phyloP scores from a whole-genome alignment of 2,113 vertebrate genomes.

The Plecturocebus donacophilus region DNA sequence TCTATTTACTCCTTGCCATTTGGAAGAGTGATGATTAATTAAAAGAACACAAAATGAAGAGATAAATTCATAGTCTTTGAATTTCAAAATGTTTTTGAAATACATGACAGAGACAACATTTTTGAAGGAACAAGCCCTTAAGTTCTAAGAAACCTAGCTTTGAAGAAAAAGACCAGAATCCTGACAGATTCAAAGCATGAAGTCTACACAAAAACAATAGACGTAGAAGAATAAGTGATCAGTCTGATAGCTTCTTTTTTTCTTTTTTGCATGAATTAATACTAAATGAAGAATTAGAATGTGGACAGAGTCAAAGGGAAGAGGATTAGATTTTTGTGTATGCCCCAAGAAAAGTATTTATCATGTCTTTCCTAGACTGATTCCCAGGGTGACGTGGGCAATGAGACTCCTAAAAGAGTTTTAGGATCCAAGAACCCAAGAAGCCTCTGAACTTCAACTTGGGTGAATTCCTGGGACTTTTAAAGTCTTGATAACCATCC shows the following conservation, averaged over 20 bases:
- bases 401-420: not conserved
- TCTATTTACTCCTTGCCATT: not conserved
- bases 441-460: not conserved
- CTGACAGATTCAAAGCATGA: not conserved
- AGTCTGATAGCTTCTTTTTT: not conserved
- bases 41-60: not conserved
- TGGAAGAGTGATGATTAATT: not conserved
- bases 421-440: not conserved
- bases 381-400: not conserved
- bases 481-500: not conserved
- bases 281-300: not conserved
- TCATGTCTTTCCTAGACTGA: not conserved
- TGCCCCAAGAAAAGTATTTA: not conserved
- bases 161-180: conserved; percentile 6
- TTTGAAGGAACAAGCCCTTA: not conserved
- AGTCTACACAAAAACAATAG: not conserved
- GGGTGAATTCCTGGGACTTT: not conserved
- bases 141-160: conserved; percentile 2
- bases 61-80: not conserved
- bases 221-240: not conserved
- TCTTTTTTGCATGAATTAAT: not conserved
- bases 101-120: not conserved
- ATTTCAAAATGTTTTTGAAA: conserved; percentile 25
- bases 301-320: not conserved
- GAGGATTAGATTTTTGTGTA: not conserved